Conservation (phyloP, 2,797 vertebrate genomes). For the Rhadinocentrus ornatus region DNA sequence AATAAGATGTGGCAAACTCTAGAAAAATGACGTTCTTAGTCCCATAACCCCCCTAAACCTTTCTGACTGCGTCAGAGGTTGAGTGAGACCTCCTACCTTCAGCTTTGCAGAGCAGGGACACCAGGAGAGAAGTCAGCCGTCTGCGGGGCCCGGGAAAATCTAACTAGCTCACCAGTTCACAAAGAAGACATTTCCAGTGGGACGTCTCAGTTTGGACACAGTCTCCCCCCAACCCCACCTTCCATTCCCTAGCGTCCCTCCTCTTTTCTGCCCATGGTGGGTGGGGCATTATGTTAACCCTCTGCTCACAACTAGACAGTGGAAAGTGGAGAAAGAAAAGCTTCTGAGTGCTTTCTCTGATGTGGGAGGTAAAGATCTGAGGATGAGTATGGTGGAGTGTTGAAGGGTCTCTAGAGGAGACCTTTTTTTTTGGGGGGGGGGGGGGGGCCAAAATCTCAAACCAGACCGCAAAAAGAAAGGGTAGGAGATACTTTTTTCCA, state of each 20-base stretch:
- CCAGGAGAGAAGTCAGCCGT: conserved; percentile 81
- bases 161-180: conserved; percentile 81
- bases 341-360: too few species aligned
- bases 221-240: not conserved
- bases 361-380: too few species aligned
- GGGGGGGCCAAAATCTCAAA: too few species aligned
- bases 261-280: conserved; percentile 48
- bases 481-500: too few species aligned
- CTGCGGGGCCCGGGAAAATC: conserved; percentile 81
- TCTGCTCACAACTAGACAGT: not conserved
- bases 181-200: conserved; percentile 81
- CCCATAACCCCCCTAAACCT: too few species aligned
- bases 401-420: too few species aligned
- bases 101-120: conserved; percentile 75
- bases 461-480: too few species aligned
- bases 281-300: conserved; percentile 70
- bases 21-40: too few species aligned
- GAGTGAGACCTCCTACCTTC: conserved; percentile 85
- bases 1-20: not conserved
- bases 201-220: conserved; percentile 67
- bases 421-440: too few species aligned
- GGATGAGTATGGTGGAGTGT: too few species aligned
- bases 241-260: conserved; percentile 24
- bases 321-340: not conserved
- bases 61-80: too few species aligned